Base-by-base conservation (phyloP, 2,113 vertebrate species). In the Tympanuchus pallidicinctus region DNA sequence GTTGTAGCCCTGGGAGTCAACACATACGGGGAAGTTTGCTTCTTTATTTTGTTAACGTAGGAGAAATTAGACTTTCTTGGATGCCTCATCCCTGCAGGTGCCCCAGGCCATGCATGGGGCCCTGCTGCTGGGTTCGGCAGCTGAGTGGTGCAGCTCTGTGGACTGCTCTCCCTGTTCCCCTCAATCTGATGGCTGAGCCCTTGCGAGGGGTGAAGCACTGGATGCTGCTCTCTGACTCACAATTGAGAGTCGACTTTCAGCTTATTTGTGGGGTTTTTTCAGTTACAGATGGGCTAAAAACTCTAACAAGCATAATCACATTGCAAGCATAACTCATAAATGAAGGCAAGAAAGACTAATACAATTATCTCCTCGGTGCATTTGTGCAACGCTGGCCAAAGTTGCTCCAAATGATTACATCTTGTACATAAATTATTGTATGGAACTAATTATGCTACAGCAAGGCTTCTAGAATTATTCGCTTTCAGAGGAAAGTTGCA, bases 131-230 rank as follows among this genome's bases (percentile, higher is more conserved):
- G 8, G 2, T 27, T 5, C 10, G 43, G 13, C 22, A 22, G 25
- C 9, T 14, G 1, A 2, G 65, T 4, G 2, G 3, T 4, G 32
- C 8, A 47, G 40, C 63, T 61, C 15, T 24, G n/a, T 8, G 22
- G 4, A 2, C 38, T 8, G 18, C 52, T 54, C 25, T 22, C 27
- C 47, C 43, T 0, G 2, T 13, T 50, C 27, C 50, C 14, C 50
- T 24, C 13, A 0, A 14, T 27, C 66, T 19, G 73, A 1, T 48
- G 17, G n/a, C 52, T 9, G 60, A 1, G 14, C 24, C 34, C 43
- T 27, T 0, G 1, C 5, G 28, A 32, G 28, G 10, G 54, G 54
- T 32, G 54, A 56, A 30, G 54, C 54, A 18, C 54, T 18, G 54
- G 19, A 32, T 47, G 79, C 78, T 22, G 66, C 66, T 28, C 61